Conservation (phyloP, 2,113 vertebrate species). For the Sinocyclocheilus rhinocerous region DNA sequence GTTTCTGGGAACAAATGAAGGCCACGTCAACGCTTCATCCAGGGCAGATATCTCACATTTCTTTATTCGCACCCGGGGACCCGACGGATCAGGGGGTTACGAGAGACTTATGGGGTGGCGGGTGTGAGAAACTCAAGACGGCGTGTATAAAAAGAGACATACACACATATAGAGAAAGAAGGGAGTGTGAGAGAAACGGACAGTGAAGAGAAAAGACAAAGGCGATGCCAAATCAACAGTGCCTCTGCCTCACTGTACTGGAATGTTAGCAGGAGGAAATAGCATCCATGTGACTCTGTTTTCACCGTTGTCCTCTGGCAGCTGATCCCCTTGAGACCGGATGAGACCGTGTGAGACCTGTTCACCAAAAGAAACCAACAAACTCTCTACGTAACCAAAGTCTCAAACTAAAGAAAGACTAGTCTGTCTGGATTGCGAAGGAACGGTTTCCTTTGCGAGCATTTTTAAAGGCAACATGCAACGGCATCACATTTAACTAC, state of each 20-base stretch:
- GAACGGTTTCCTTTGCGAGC: neutral
- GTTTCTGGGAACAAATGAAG: constrained; percentile 31
- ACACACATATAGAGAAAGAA: neutral
- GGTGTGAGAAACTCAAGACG: constrained; percentile 21
- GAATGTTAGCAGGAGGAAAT: constrained; percentile 41
- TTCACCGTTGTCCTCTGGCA: constrained; percentile 2
- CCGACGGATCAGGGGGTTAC: constrained; percentile 22
- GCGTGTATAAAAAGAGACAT: constrained; percentile 16
- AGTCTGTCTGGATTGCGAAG: no score
- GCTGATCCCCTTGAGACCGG: constrained; percentile 13
- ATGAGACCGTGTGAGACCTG: neutral
- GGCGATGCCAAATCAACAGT: constrained; percentile 32
- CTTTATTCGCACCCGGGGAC: constrained; percentile 26
- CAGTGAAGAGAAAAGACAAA: constrained; percentile 6
- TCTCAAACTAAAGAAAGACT: neutral
- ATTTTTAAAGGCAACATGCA: neutral
- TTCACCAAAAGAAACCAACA: neutral
- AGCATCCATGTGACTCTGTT: constrained; percentile 22
- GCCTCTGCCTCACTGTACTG: constrained; percentile 19
- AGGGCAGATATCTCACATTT: neutral
- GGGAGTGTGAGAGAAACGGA: neutral
- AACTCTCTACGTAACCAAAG: neutral
- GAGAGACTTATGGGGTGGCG: constrained; percentile 13
- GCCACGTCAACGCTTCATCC: constrained; percentile 14
- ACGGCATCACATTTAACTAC: no score